Conservation (phyloP, 2,113 vertebrate genomes). For the Micronycteris hirsuta region DNA sequence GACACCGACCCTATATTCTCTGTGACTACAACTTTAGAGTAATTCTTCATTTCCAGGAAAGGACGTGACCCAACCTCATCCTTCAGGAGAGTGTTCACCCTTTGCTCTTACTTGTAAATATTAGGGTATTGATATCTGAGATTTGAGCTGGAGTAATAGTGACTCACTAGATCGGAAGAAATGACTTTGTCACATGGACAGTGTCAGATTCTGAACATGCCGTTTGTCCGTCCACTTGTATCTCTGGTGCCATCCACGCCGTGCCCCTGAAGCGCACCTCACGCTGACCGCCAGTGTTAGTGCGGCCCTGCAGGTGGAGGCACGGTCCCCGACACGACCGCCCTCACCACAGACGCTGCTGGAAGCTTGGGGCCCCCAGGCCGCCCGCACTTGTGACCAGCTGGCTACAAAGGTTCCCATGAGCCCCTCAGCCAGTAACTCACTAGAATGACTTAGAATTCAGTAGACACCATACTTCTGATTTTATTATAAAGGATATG, state of each 20-base stretch:
- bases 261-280: neutral
- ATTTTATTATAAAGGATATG: neutral
- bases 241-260: neutral
- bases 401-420: neutral
- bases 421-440: neutral
- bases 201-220: neutral
- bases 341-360: neutral
- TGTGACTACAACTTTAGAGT: neutral
- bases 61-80: neutral
- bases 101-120: neutral
- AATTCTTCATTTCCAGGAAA: neutral
- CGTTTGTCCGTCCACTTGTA: fast-evolving
- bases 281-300: neutral
- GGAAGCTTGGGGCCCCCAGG: neutral
- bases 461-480: neutral
- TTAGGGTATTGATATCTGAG: neutral
- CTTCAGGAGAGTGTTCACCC: neutral
- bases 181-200: neutral
- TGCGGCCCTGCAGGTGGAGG: too few species aligned
- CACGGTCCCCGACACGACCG: neutral
- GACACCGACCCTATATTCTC: neutral
- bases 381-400: neutral
- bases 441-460: neutral
- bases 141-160: neutral
- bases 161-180: neutral